These are phyloP conservation scores for Pachydiplax longipennis DNA, from an alignment of 2,888 invertebrate species.

Conservation along the genomic window DNA sequence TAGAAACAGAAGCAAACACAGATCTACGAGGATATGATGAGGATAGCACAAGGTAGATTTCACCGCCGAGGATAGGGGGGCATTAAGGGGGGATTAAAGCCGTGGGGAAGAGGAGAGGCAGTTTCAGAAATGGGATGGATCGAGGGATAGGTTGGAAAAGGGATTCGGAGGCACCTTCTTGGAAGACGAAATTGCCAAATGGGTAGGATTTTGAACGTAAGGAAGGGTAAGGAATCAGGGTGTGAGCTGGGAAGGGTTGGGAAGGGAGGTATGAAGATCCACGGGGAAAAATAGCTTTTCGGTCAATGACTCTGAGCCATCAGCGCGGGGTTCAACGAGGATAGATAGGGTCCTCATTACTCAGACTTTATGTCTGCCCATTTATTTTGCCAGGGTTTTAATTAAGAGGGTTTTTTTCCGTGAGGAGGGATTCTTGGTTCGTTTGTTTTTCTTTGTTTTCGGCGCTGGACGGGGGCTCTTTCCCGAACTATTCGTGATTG, in stretches of 20 bases:
- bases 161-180: background rate
- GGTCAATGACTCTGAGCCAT: conserved; percentile 34
- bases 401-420: background rate
- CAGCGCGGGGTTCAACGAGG: conserved; percentile 14
- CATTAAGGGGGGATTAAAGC: background rate
- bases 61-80: background rate
- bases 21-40: background rate
- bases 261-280: background rate
- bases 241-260: background rate
- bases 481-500: background rate
- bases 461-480: background rate
- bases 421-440: background rate
- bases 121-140: background rate
- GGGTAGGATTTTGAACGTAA: background rate
- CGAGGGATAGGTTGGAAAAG: background rate
- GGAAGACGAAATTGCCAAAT: background rate
- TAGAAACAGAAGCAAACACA: background rate
- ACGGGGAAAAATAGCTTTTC: conserved; percentile 34
- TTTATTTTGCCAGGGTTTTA: conserved; percentile 36
- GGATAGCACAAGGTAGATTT: background rate
- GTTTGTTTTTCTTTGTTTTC: background rate
- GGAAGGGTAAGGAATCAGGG: background rate
- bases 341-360: conserved; percentile 29
- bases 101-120: background rate
- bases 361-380: conserved; percentile 28